Percentiles rank a stretch among this genome's conserved stretches.
phyloP scores from a whole-genome alignment of 2,888 invertebrate species.

The Noctua janthina region DNA sequence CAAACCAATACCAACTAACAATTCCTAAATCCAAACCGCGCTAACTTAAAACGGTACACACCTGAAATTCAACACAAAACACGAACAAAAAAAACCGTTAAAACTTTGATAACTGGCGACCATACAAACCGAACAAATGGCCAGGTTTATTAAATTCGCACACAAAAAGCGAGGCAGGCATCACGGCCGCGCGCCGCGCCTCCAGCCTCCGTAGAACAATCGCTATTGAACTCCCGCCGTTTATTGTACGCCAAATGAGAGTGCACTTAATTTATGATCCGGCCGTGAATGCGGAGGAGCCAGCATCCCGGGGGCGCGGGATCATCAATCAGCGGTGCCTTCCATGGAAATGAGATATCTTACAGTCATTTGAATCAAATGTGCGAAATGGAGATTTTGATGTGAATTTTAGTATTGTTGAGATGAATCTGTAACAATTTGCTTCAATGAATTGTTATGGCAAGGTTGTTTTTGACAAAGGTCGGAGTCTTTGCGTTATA shows the following conservation, averaged over 20 bases:
- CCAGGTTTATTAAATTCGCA: constrained; percentile 66
- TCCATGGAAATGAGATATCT: constrained; percentile 64
- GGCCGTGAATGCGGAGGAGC: constrained; percentile 66
- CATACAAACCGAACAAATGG: constrained; percentile 62
- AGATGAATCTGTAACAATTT: constrained; percentile 48
- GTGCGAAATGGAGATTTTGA: constrained; percentile 56
- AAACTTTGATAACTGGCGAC: constrained; percentile 64
- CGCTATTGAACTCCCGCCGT: constrained; percentile 68
- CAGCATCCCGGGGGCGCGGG: constrained; percentile 39
- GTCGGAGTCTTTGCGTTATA: not conserved
- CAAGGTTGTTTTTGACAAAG: constrained; percentile 12
- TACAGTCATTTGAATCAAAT: constrained; percentile 61
- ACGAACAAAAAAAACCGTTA: constrained; percentile 45
- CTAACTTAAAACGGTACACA: not conserved
- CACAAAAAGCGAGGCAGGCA: constrained; percentile 59
- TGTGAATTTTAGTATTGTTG: constrained; percentile 55
- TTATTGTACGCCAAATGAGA: constrained; percentile 69
- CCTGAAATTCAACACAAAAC: constrained; percentile 35
- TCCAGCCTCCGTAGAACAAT: constrained; percentile 66
- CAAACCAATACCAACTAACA: not conserved
- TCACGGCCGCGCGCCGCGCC: constrained; percentile 19
- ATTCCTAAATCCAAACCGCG: not conserved
- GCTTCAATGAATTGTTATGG: constrained; percentile 38
- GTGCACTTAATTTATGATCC: constrained; percentile 79
- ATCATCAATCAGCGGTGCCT: constrained; percentile 74